A percentile compares a stretch with the other conserved stretches of the same genome.
phyloP scores from a whole-genome alignment of 2,113 vertebrate genomes.

The Raphicerus campestris region DNA sequence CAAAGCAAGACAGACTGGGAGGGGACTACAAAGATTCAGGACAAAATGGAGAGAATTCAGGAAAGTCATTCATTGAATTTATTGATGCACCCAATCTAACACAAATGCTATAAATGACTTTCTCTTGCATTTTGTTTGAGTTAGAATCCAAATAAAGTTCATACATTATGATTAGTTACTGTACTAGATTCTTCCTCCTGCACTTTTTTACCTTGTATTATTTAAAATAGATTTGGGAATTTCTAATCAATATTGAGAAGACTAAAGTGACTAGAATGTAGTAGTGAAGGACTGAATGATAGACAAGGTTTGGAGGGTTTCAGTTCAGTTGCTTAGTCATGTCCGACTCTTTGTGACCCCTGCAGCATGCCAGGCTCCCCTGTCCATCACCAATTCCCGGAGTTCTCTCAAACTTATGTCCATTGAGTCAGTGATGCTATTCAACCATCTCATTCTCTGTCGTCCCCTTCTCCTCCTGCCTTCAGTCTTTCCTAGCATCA shows the following conservation, averaged over 20 bases:
- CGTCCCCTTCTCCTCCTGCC: background rate
- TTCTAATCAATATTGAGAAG: background rate
- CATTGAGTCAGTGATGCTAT: background rate
- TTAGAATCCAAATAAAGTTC: background rate
- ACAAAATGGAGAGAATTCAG: background rate
- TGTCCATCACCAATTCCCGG: background rate
- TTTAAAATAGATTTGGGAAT: background rate
- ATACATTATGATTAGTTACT: background rate
- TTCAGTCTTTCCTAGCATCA: background rate
- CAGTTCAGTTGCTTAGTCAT: background rate
- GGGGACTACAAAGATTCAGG: background rate
- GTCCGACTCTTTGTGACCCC: background rate
- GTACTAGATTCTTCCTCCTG: background rate
- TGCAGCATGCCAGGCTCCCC: background rate
- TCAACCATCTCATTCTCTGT: background rate
- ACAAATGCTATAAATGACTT: background rate
- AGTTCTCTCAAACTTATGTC: background rate
- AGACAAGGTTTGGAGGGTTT: background rate
- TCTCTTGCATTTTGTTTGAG: background rate
- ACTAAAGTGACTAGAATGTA: background rate
- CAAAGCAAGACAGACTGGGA: background rate
- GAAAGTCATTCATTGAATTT: background rate
- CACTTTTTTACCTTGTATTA: background rate
- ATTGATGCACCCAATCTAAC: background rate
- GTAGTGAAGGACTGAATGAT: background rate